Percentiles rank a stretch among this genome's conserved stretches.
These are phyloP conservation scores for Muntiacus reevesi DNA, from an alignment of 2,113 vertebrate species.

Conservation along the genomic window DNA sequence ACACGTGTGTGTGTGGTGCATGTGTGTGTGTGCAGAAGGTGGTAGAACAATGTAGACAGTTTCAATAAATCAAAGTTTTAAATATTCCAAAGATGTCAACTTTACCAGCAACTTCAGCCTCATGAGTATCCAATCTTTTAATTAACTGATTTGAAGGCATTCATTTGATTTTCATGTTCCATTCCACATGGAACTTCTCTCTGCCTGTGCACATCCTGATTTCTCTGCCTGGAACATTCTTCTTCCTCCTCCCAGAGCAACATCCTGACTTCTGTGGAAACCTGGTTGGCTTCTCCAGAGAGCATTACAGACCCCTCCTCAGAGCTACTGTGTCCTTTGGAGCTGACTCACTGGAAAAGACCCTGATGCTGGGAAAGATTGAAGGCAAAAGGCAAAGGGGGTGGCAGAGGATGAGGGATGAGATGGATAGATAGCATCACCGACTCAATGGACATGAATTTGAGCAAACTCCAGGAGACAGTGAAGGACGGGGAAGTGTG, in stretches of 20 bases:
- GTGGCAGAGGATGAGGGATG: not conserved
- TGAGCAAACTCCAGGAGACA: not conserved
- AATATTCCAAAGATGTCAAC: not conserved
- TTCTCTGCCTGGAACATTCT: not conserved
- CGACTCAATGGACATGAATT: not conserved
- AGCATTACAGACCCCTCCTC: not conserved
- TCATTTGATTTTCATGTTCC: not conserved
- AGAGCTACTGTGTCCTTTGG: not conserved
- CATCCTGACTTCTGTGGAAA: not conserved
- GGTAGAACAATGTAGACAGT: not conserved
- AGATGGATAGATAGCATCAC: not conserved
- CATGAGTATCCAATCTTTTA: no score
- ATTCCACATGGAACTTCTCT: not conserved
- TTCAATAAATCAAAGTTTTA: not conserved
- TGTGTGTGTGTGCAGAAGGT: no score
- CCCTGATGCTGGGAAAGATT: not conserved
- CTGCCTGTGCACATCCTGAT: not conserved
- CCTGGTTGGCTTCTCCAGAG: not conserved
- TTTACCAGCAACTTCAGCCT: not conserved
- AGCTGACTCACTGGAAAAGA: not conserved
- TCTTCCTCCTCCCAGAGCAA: not conserved
- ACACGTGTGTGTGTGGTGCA: not conserved
- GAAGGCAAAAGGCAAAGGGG: not conserved
- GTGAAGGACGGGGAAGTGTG: not conserved
- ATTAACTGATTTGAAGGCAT: not conserved